Evolutionary conservation across 2,797 vertebrate species (phyloP).

Genomic region (Poecilia wingei): DNA sequence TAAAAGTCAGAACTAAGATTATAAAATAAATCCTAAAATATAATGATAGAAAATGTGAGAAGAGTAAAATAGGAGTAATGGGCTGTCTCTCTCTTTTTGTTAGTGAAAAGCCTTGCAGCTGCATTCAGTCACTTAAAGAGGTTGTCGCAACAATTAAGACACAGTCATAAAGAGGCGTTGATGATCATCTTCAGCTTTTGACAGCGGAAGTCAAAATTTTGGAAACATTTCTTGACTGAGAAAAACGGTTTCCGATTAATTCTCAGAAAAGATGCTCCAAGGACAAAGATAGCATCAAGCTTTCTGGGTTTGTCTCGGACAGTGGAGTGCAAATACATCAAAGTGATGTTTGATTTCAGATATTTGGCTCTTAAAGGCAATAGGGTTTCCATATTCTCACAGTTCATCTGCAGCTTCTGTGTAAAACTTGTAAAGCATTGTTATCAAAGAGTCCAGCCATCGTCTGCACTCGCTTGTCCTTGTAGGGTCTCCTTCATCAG

Average conservation of each 20-base stretch:
- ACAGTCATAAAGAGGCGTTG: not conserved
- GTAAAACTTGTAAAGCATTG: not conserved
- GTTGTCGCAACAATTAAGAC: too few relatives aligned
- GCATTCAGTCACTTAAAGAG: not conserved
- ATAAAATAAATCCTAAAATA: not conserved
- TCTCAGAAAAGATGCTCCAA: not conserved
- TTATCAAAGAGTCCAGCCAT: not conserved
- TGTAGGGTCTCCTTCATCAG: not conserved
- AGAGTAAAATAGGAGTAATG: not conserved
- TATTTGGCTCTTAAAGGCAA: not conserved
- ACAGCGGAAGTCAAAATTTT: not conserved
- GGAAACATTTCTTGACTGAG: not conserved
- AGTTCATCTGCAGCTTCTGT: not conserved
- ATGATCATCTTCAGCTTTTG: not conserved
- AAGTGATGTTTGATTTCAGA: not conserved
- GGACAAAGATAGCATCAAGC: not conserved
- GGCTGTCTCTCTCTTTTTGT: not conserved
- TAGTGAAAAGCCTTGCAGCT: not conserved
- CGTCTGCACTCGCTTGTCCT: not conserved
- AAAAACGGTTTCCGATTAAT: not conserved
- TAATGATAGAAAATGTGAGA: not conserved
- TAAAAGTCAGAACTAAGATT: not conserved
- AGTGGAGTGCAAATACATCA: not conserved
- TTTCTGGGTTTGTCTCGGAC: not conserved
- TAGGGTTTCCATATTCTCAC: not conserved